Percentiles rank a stretch among this genome's conserved stretches.
These are phyloP conservation scores for Peromyscus leucopus DNA, from an alignment of 2,113 vertebrate genomes.

Conservation along the genomic window DNA sequence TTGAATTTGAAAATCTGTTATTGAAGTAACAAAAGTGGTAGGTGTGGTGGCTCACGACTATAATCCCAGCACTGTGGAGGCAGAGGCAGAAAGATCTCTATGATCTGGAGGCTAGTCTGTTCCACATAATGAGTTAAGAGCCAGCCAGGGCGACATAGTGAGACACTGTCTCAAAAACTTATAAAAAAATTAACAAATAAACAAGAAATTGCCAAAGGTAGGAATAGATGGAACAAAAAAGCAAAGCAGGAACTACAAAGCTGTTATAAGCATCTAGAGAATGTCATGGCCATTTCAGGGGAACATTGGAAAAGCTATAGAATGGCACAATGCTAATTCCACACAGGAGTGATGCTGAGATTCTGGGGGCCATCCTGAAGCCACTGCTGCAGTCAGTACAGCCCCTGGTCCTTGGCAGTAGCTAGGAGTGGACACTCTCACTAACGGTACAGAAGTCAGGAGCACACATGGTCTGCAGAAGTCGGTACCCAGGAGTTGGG, in stretches of 20 bases:
- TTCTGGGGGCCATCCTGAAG: accelerated
- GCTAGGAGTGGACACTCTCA: neutral
- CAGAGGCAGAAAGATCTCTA: neutral
- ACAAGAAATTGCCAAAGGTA: neutral
- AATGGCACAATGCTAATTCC: neutral
- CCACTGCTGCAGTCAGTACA: no score
- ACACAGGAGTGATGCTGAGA: neutral
- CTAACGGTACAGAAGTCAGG: neutral
- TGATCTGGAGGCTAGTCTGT: no score
- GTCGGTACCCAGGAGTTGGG: accelerated
- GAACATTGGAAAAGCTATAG: neutral
- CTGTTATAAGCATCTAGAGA: neutral
- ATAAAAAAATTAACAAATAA: neutral
- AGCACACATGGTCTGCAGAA: no score
- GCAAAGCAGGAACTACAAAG: neutral
- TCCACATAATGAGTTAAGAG: neutral
- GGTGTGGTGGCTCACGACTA: neutral
- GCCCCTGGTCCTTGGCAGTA: neutral
- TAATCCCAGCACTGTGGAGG: neutral
- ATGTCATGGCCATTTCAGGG: accelerated
- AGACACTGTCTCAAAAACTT: neutral
- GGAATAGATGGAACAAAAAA: neutral
- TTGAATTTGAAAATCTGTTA: constrained; percentile 1
- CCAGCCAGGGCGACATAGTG: neutral
- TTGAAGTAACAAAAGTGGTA: neutral